These are phyloP conservation scores for Sarcophaga subvicina DNA, from an alignment of 2,888 invertebrate genomes.

Conservation along the genomic window DNA sequence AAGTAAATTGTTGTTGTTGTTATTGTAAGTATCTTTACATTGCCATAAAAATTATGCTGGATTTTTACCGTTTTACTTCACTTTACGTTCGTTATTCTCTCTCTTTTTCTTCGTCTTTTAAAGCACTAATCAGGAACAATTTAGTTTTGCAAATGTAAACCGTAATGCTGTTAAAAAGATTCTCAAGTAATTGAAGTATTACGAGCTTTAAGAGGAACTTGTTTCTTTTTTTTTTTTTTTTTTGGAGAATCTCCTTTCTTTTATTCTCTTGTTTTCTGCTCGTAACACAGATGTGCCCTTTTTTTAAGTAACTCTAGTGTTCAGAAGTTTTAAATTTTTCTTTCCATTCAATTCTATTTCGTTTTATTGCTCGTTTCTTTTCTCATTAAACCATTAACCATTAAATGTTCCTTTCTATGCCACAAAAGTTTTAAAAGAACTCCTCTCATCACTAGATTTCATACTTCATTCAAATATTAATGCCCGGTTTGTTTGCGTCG, in stretches of 20 bases:
- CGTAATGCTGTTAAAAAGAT: neutral
- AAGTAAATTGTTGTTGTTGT: slow-evolving; percentile 35
- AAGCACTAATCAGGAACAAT: neutral
- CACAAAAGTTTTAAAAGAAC: no score
- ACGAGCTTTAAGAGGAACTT: neutral
- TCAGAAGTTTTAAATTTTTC: neutral
- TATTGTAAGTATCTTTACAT: slow-evolving; percentile 19
- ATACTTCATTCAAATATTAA: no score
- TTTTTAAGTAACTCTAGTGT: neutral
- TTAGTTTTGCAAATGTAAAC: neutral
- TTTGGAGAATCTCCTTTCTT: no score
- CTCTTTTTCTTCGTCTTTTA: neutral
- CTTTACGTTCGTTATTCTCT: neutral
- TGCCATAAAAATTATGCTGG: slow-evolving; percentile 33
- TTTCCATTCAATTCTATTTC: neutral
- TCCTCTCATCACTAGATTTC: no score
- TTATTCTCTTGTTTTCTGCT: neutral
- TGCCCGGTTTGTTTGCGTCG: no score
- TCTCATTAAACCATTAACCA: no score
- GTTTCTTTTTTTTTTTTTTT: no score
- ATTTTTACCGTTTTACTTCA: slow-evolving; percentile 1
- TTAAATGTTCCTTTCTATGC: no score
- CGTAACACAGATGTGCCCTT: neutral
- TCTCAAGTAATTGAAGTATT: slow-evolving; percentile 20
- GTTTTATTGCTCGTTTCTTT: neutral